Percentiles rank a stretch among this genome's conserved stretches.
Evolutionary conservation across 2,888 invertebrate species (phyloP).

Genomic region (Geophilus truncorum): DNA sequence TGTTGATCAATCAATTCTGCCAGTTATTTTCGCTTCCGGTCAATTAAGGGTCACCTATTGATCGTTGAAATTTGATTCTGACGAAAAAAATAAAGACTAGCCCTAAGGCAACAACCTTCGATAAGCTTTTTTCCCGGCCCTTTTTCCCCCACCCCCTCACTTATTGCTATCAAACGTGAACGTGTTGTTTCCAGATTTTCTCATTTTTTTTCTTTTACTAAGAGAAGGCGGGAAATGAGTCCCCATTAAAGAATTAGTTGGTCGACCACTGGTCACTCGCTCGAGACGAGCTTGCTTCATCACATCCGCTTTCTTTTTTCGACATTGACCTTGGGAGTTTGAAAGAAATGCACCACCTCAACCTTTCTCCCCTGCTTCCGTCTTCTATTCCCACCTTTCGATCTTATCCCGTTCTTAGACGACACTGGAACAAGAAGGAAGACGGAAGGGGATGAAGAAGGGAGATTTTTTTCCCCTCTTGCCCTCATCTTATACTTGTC

Average conservation of each 20-base stretch:
- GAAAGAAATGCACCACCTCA: background rate
- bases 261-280: background rate
- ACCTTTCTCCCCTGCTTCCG: background rate
- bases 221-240: background rate
- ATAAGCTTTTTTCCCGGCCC: background rate
- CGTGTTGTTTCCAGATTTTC: background rate
- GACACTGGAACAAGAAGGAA: background rate
- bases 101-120: background rate
- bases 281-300: background rate
- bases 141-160: background rate
- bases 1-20: background rate
- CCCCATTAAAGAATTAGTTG: background rate
- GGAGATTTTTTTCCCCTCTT: background rate
- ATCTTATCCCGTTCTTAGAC: background rate
- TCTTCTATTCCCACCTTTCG: background rate
- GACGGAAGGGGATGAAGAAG: background rate
- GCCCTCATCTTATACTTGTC: background rate
- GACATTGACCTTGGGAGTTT: background rate
- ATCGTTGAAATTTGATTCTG: background rate
- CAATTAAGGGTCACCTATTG: background rate
- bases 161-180: background rate
- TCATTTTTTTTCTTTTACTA: background rate
- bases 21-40: background rate
- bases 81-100: background rate
- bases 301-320: background rate